Base-by-base conservation (phyloP, 2,888 invertebrate genomes). In the Cephus rjabovi region DNA sequence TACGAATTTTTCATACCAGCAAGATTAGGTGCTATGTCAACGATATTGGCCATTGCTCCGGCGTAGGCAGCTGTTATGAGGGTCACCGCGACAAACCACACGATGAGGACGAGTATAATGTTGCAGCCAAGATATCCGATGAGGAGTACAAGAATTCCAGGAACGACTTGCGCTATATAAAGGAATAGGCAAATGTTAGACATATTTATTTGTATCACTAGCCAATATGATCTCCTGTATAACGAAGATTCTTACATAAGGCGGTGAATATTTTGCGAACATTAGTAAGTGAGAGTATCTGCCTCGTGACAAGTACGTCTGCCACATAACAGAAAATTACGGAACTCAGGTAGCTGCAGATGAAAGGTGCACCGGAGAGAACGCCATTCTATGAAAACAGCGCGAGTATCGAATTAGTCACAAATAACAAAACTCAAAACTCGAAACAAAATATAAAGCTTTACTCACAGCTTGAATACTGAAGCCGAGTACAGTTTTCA, bases 21-120 rank as follows among this genome's bases (percentile, higher is more conserved):
- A 85, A 95, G 94, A 91, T 96, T 95, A n/a, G 96, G 96, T 1
- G 96, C 95, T 79, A 96, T 95, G 89, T 96, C 96, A 30, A 96
- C 95, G 81, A 96, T 94, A 86, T 94, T 96, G 0, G 95, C 95
- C 95, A 96, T 95, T 4, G 95, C 95, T 69, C 95, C 95, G 4
- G 95, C 95, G 88, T 95, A 95, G 0, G 95, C 94, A 15, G 95
- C 95, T 33, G 95, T 95, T 84, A 95, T 95, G 79, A 95, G 92
- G 15, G 95, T 95, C 6, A 95, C 95, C 34, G 95, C 95, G 79
- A 94, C 90, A 89, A 95, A 95, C 95, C 95, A 95, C 31, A 95
- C 92, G 69, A 94, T 90, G 82, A 95, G 89, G 70, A 94, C 94
- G 76, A 93, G 85, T 34, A 91, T 88, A 76, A 95, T 92, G 87